Base-by-base conservation (phyloP, 2,113 vertebrate genomes). In the Mastomys coucha region DNA sequence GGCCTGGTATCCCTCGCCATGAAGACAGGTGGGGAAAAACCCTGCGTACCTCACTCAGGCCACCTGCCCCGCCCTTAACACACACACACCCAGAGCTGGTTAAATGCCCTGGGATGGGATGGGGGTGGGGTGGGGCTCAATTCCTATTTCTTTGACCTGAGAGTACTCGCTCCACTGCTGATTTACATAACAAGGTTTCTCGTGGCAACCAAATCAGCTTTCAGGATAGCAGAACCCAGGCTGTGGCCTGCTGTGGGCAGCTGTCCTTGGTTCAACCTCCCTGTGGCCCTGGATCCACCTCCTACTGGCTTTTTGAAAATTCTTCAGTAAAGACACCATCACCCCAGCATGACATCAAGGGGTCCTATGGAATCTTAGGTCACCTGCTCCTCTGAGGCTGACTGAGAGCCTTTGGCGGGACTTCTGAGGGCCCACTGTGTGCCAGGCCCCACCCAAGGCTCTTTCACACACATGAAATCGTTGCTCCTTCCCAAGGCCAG, bases 11-110 rank as follows among this genome's bases (percentile, higher is more conserved):
- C 78, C 53, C 2, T 42, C 8, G 3, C 42, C n/a, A 31, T 14
- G 86, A 42, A 76, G 22, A 75, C 67, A 3, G 11, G 2, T 75
- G 65, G 78, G 81, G 60, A 76, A 51, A 39, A 72, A 24, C 84
- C 11, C 24, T 63, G n/a, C 10, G 45, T 3, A 0, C 9, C 78
- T 80, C 7, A 0, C 24, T 51, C 0, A 1, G 36, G 26, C 42
- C 45, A 28, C 28, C 49, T n/a, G 49, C 49, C 80, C 26, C 17
- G 49, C 45, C 45, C 78, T 87, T 9, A 12, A 14, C 0, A 1
- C 12, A 49, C 33, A 22, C 12, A 49, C 33, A 22, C 51, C 51
- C 39, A 24, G 88, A 65, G 51, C 39, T 20, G 51, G 26, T 28
- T 36, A n/a, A 49, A 28, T 0, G 11, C 3, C 4, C 8, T 0